These are phyloP conservation scores for Colius striatus DNA, from an alignment of 2,113 vertebrate species.

Conservation along the genomic window DNA sequence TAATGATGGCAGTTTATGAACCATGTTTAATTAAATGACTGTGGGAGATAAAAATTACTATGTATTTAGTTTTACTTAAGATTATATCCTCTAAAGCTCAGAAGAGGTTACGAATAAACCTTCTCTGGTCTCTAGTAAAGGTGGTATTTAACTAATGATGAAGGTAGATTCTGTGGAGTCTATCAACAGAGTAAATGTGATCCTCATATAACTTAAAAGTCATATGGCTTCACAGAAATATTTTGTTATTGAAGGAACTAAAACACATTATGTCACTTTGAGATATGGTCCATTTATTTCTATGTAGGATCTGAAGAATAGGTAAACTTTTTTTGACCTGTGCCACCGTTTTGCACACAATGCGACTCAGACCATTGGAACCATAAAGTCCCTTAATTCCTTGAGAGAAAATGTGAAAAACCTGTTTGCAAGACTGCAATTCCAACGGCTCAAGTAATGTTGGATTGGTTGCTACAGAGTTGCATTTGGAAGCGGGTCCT, in stretches of 20 bases:
- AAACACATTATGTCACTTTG: neutral
- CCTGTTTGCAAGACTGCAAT: neutral
- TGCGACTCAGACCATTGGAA: neutral
- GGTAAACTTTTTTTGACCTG: neutral
- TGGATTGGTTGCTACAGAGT: neutral
- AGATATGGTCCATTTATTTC: neutral
- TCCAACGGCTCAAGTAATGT: neutral
- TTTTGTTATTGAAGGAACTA: neutral
- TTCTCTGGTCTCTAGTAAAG: neutral
- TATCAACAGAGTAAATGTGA: neutral
- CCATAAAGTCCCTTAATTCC: neutral
- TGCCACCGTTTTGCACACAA: accelerated
- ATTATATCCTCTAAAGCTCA: neutral
- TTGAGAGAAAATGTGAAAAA: neutral
- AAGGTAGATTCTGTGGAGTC: neutral
- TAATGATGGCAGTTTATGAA: conserved; percentile 27
- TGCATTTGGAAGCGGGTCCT: neutral
- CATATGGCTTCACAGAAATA: neutral
- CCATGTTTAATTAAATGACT: conserved; percentile 36
- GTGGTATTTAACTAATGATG: neutral
- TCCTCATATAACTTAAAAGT: neutral
- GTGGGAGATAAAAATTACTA: conserved; percentile 2
- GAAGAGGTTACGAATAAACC: neutral
- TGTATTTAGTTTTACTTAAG: neutral
- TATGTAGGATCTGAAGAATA: neutral